Percentiles rank a stretch among this genome's conserved stretches.
Evolutionary conservation across 2,888 invertebrate species (phyloP).

Genomic region (Nemoura dubitans): DNA sequence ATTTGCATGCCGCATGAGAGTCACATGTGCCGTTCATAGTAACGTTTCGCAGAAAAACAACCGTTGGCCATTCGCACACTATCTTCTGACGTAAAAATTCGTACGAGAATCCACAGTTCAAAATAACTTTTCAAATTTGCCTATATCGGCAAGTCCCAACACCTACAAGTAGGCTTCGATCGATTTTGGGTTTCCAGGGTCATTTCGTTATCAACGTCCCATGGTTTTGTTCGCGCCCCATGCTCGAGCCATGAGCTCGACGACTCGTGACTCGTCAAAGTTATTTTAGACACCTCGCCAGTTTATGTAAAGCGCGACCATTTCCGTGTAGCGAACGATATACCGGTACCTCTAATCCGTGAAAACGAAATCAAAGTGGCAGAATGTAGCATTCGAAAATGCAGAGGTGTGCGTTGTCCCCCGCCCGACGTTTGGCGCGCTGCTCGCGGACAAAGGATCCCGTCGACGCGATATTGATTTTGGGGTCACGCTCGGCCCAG

Average conservation of each 20-base stretch:
- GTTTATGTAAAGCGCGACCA: too few species aligned
- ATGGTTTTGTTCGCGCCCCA: neutral
- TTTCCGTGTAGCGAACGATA: too few species aligned
- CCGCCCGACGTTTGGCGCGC: neutral
- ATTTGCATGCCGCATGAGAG: neutral
- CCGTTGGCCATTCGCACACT: neutral
- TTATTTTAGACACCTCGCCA: too few species aligned
- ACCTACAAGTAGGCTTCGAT: neutral
- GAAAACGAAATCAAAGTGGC: too few species aligned
- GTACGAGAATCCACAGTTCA: neutral
- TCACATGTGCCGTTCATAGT: neutral
- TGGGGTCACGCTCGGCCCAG: neutral
- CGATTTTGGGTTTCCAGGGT: neutral
- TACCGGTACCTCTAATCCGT: too few species aligned
- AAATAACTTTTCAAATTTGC: neutral
- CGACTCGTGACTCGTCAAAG: too few species aligned
- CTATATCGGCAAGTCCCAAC: neutral
- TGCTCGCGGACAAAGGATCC: neutral
- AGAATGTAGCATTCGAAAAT: neutral
- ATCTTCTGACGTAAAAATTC: neutral
- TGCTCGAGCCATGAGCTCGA: neutral
- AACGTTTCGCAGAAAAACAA: neutral
- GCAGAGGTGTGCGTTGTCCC: neutral
- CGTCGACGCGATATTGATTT: conserved; percentile 12
- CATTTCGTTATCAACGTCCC: neutral